These are phyloP conservation scores for Hemitrygon akajei DNA, from an alignment of 2,797 vertebrate genomes.

Conservation along the genomic window DNA sequence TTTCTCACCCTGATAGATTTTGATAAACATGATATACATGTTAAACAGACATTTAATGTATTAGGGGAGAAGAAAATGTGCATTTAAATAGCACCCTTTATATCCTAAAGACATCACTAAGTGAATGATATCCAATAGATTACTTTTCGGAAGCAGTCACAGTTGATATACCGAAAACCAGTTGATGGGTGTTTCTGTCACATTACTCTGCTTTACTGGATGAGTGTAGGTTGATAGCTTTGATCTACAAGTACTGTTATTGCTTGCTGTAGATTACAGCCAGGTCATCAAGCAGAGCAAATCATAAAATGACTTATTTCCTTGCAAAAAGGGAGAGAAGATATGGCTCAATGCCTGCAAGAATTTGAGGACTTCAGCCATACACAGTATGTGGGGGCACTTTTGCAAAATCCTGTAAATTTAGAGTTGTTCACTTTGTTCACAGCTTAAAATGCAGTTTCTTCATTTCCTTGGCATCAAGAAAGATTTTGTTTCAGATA, in stretches of 20 bases:
- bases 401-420: neutral
- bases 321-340: neutral
- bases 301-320: neutral
- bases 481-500: neutral
- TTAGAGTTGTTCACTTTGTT: neutral
- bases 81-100: neutral
- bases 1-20: neutral
- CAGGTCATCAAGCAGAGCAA: neutral
- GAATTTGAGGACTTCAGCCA: too few relatives aligned
- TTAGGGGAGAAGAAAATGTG: neutral
- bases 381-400: too few relatives aligned
- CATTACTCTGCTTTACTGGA: neutral
- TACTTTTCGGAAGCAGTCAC: neutral
- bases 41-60: neutral
- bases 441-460: neutral
- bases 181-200: neutral
- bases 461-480: neutral
- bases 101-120: neutral
- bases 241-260: neutral
- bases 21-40: neutral
- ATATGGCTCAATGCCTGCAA: neutral
- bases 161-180: neutral
- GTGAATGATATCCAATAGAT: neutral
- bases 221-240: constrained; percentile 12
- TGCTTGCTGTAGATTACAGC: neutral